phyloP scores from a whole-genome alignment of 2,797 vertebrate genomes.

The Eulemur mongoz region DNA sequence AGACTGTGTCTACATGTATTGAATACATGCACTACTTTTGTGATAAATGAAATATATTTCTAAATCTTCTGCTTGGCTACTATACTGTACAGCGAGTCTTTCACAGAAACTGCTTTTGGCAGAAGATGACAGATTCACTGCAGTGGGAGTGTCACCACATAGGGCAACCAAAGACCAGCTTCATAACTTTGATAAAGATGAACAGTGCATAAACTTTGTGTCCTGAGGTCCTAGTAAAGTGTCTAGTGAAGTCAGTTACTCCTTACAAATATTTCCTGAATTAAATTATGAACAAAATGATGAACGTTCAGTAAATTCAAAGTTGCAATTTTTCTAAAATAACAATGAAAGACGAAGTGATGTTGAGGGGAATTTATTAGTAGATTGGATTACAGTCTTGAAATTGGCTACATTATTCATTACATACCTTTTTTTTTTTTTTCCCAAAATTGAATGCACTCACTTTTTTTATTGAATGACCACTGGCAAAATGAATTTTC shows the following conservation, averaged over 20 bases:
- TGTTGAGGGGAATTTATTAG: not conserved
- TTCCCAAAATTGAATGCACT: not conserved
- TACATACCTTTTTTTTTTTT: not conserved
- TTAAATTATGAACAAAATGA: not conserved
- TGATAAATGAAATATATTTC: not conserved
- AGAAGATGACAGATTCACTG: constrained; percentile 1
- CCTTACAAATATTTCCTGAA: constrained; percentile 3
- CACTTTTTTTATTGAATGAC: not conserved
- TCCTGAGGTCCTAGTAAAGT: not conserved
- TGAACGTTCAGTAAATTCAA: not conserved
- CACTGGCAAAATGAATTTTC: not conserved
- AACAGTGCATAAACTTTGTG: not conserved
- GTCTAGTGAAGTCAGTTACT: not conserved
- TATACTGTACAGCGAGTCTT: not conserved
- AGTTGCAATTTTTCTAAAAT: not conserved
- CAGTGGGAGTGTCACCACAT: not conserved
- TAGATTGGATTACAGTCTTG: not conserved
- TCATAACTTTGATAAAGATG: not conserved
- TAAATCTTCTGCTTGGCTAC: not conserved
- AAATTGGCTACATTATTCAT: not conserved
- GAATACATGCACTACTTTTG: not conserved
- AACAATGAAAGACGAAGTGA: not conserved
- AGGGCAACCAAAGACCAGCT: not conserved
- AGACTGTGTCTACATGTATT: not conserved
- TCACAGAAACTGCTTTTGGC: not conserved